Conservation (phyloP, 2,113 vertebrate species). For the Anguilla rostrata region DNA sequence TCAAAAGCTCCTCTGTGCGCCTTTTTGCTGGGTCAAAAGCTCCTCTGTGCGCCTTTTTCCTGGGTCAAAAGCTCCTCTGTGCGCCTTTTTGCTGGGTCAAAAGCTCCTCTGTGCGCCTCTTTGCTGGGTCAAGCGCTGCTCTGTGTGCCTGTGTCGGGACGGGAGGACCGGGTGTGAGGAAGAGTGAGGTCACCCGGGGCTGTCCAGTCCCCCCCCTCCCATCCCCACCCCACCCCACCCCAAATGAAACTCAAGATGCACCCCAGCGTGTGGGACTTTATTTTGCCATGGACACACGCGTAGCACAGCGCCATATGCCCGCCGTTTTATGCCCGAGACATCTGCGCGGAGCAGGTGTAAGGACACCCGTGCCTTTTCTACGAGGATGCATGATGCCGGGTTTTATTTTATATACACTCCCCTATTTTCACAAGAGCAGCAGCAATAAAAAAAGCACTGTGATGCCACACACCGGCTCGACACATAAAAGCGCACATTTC, state of each 20-base stretch:
- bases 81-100: too few species aligned
- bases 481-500: conserved; percentile 18
- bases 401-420: not conserved
- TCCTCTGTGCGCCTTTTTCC: too few species aligned
- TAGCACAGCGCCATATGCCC: not conserved
- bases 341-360: not conserved
- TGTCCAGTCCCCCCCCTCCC: conserved; percentile 49
- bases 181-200: conserved; percentile 55
- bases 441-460: conserved; percentile 1
- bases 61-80: too few species aligned
- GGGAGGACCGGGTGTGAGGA: conserved; percentile 42
- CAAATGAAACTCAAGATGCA: conserved; percentile 60
- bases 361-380: not conserved
- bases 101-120: too few species aligned
- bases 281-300: conserved; percentile 13
- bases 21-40: too few species aligned
- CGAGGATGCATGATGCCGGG: not conserved
- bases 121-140: too few species aligned
- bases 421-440: conserved; percentile 7
- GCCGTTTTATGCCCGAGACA: not conserved
- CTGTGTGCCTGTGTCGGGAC: too few species aligned
- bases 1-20: too few species aligned
- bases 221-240: not conserved
- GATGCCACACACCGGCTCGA: not conserved
- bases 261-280: conserved; percentile 48